These are phyloP conservation scores for Lagopus muta DNA, from an alignment of 2,113 vertebrate species.

Conservation along the genomic window DNA sequence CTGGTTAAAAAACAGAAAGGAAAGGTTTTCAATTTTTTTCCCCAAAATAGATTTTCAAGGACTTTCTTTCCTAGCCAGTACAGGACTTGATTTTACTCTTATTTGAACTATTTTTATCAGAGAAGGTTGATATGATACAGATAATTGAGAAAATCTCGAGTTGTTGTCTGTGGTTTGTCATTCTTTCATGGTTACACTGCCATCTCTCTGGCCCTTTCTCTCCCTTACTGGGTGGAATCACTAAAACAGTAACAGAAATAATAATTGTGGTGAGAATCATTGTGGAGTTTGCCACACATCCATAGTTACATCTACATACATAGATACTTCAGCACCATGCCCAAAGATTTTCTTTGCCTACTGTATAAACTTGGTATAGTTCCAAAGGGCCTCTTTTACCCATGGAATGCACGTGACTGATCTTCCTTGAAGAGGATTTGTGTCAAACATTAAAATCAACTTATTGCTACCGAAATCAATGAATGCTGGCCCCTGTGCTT, in stretches of 20 bases:
- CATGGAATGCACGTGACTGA: neutral
- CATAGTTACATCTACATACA: neutral
- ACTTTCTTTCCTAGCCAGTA: neutral
- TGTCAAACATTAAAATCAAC: neutral
- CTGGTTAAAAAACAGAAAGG: neutral
- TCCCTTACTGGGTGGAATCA: neutral
- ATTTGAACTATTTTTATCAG: neutral
- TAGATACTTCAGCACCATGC: neutral
- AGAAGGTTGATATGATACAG: neutral
- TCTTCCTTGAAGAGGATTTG: neutral
- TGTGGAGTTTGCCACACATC: neutral
- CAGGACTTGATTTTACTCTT: neutral
- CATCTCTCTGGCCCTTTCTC: neutral
- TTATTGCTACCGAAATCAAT: slow-evolving; percentile 1
- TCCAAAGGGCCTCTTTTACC: neutral
- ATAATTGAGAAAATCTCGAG: neutral
- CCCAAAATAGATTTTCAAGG: neutral
- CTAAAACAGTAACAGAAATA: neutral
- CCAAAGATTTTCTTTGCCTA: neutral
- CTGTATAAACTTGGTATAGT: neutral
- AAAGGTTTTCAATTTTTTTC: neutral
- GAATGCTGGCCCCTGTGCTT: neutral
- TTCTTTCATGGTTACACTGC: neutral
- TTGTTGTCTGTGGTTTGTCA: neutral
- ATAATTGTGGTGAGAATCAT: neutral